Evolutionary conservation across 2,113 vertebrate genomes (phyloP), one percentile per base, ranked within the genome.

Genomic region (Pachyramphus minor): DNA sequence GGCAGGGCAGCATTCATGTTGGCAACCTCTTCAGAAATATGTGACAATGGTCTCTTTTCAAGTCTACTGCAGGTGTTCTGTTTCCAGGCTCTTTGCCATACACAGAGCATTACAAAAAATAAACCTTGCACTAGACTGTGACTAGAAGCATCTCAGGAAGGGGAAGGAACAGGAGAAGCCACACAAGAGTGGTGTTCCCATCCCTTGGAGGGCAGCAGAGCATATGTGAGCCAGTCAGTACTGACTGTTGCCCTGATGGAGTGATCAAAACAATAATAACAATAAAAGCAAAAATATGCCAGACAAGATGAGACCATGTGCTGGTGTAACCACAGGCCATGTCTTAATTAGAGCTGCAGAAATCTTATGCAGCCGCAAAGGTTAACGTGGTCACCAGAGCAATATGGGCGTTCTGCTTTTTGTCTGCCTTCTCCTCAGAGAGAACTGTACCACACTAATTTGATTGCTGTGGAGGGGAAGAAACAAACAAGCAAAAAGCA

Each of bases 11-110:
- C 25, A 12, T 58, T 58, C 63, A 28, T 25, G 21, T 35, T 21
- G 18, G 33, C 0, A 0, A n/a, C 1, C 1, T 28, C 63, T 78
- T 87, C 0, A 0, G 59, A 84, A 86, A 55, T 59, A 80, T 22
- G 20, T 45, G n/a, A 35, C 8, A 12, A 12, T 12, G 15, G 14
- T 71, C 16, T 93, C 41, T 49, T 78, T 52, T 47, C 25, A 67
- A 16, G 16, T n/a, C 47, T 44, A 5, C 14, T 5, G 14, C 35
- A 28, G 49, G 25, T 2, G 1, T 56, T 82, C 30, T 8, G 20
- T 33, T 92, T 55, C 23, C 68, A 85, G 78, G 77, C 23, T 73
- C 67, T 72, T 52, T 1, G 0, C 19, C 11, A 4, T 17, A 30
- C 19, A 5, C 2, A 42, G 37, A 64, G 24, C 44, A 22, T 62